Evolutionary conservation across 2,797 vertebrate genomes (phyloP), one percentile per base, ranked within the genome.

Genomic region (Muraenolepis orangiensis): DNA sequence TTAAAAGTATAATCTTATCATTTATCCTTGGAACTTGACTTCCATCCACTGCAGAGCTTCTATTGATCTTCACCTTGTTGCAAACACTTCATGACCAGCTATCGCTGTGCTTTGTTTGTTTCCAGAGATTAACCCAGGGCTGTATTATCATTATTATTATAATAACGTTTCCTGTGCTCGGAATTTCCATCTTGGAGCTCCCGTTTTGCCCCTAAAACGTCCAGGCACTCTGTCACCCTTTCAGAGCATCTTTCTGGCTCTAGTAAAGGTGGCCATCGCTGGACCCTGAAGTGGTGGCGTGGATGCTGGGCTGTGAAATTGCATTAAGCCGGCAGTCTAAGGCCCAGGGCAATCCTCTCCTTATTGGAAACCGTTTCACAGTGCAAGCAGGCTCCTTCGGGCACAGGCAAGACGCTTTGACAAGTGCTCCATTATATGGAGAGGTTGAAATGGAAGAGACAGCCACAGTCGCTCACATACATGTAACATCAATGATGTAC

Each of bases 251-350:
- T 82, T 31, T 32, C 80, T 71, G 75, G 80, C 77, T 86, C 84
- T 87, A 85, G 83, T 84, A 83, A 87, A 85, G 84, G 85, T 88
- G 88, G 88, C 81, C 87, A 29, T 4, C 76, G 79, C 84, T 79
- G 85, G 84, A 86, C 82, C 84, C 82, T 76, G 84, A 83, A 86
- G 87, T 87, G 84, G 79, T 84, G 76, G 66, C 77, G 81, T 42
- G 81, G 87, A 91, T 75, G 57, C 85, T 88, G 87, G 87, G 86
- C 87, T 91, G 90, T 90, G 87, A 91, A 91, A 90, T 89, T 87
- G 87, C 84, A 88, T 84, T 87, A 89, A 86, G 84, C 86, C 77
- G 73, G 80, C 83, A 86, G 83, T 78, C 85, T 77, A 75, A 84
- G 86, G 86, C 86, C 82, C 78, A 79, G 83, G 85, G 86, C 84